Conservation (phyloP, 92 coral and sea anemone genomes). For the Phenganax marumi region DNA sequence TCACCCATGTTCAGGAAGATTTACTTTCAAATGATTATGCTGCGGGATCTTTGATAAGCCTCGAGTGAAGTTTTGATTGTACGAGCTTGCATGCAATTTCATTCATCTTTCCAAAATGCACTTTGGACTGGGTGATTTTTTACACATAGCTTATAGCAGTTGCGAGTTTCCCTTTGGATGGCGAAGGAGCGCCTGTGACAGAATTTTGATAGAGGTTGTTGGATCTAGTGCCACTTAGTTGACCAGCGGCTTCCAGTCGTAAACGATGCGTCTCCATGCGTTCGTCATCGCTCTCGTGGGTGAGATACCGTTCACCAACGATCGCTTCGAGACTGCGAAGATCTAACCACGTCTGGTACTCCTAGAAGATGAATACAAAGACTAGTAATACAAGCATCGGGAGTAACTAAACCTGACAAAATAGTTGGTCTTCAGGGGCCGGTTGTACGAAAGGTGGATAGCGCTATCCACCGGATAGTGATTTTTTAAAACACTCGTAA, state of each 20-base stretch:
- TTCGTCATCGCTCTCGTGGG: conserved; percentile 97
- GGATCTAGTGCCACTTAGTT: conserved; percentile 35
- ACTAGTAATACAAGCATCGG: not conserved
- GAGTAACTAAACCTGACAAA: not conserved
- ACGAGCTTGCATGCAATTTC: not conserved
- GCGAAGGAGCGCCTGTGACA: not conserved
- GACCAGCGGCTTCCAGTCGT: conserved; percentile 66
- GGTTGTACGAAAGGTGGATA: too few relatives aligned
- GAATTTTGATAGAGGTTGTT: conserved; percentile 11
- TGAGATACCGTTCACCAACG: conserved; percentile 86
- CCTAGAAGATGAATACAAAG: conserved; percentile 53
- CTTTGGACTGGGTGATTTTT: too few relatives aligned
- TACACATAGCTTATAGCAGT: conserved; percentile 38
- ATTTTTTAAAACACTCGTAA: too few relatives aligned
- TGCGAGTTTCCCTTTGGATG: conserved; percentile 30
- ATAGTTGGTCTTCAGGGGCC: not conserved
- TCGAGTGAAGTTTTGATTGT: too few relatives aligned
- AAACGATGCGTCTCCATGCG: conserved; percentile 83
- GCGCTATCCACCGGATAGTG: too few relatives aligned
- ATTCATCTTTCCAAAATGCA: not conserved
- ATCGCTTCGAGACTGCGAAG: conserved; percentile 87
- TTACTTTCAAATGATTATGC: not conserved
- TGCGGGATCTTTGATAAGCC: not conserved
- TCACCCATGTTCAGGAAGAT: not conserved
- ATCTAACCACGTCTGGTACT: conserved; percentile 95